Base-by-base conservation (phyloP, 2,113 vertebrate species). In the Microtus oregoni region DNA sequence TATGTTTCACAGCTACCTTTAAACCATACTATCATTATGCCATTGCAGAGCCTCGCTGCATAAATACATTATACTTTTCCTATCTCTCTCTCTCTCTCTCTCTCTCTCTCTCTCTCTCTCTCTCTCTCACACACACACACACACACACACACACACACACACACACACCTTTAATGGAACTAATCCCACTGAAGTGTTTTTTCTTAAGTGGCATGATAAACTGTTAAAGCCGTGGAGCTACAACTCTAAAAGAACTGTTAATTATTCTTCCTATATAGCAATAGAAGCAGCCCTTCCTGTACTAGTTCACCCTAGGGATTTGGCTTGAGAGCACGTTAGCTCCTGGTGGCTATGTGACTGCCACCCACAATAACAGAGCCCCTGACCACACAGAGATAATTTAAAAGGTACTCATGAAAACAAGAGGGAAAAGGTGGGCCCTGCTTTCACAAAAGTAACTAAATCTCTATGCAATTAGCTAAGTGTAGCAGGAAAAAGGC, bases 211-310 rank as follows among this genome's bases (percentile, higher is more conserved):
- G n/a, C n/a, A n/a, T n/a, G n/a, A n/a, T n/a, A n/a, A n/a, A n/a
- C n/a, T 95, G 55, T 89, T 94, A 85, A 96, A 91, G 86, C 87
- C 47, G 82, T 35, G 15, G n/a, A 92, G 83, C 32, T 50, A 78
- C 89, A 96, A 65, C 7, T 26, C 86, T 47, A 88, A 68, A 94
- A 65, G 72, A 96, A 86, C 79, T 79, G 30, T 70, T 92, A 87
- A 90, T 86, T 82, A 88, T 55, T 47, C 38, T 89, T 65, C 58
- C 52, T 0, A 10, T 32, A 81, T 50, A 87, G 88, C 47, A 79
- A 90, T 1, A 90, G 47, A 58, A 90, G 47, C 63, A 52, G 78
- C 28, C 78, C 47, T 96, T 96, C 78, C 86, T 82, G 19, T 72
- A 44, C 65, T 70, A 86, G 82, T 24, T 92, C 44, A 86, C 89